Evolutionary conservation across 2,797 vertebrate species (phyloP).

Genomic region (Aotus griseimembra): DNA sequence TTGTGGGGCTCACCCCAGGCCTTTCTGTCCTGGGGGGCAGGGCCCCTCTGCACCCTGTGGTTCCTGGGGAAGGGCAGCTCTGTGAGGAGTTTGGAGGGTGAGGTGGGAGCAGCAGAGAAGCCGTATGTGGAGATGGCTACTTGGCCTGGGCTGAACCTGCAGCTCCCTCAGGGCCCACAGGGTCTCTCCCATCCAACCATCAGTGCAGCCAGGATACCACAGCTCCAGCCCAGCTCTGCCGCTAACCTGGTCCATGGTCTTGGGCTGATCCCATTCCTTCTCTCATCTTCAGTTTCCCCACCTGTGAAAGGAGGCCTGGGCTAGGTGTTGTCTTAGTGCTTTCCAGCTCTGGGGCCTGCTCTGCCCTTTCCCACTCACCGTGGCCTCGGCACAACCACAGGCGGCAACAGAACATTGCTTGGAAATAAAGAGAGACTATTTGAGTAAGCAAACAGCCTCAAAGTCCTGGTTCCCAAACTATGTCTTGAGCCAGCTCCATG

Average conservation of each 20-base stretch:
- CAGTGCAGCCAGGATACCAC: background rate
- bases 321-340: background rate
- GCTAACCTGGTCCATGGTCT: background rate
- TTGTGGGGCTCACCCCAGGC: background rate
- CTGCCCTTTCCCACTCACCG: background rate
- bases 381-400: background rate
- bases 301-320: background rate
- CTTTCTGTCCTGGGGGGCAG: background rate
- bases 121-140: rapidly evolving
- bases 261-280: background rate
- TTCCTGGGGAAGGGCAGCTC: background rate
- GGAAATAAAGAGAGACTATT: background rate
- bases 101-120: background rate
- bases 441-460: conserved; percentile 38
- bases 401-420: background rate
- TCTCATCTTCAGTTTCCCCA: background rate
- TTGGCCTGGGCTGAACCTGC: rapidly evolving
- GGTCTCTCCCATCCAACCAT: background rate
- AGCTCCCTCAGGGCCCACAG: background rate
- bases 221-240: background rate
- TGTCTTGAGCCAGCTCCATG: background rate
- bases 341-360: background rate
- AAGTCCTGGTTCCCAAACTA: background rate
- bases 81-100: background rate
- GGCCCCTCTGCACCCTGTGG: background rate